Conservation (phyloP, 1,140 invertebrate genomes). For the Oryzaephilus surinamensis region DNA sequence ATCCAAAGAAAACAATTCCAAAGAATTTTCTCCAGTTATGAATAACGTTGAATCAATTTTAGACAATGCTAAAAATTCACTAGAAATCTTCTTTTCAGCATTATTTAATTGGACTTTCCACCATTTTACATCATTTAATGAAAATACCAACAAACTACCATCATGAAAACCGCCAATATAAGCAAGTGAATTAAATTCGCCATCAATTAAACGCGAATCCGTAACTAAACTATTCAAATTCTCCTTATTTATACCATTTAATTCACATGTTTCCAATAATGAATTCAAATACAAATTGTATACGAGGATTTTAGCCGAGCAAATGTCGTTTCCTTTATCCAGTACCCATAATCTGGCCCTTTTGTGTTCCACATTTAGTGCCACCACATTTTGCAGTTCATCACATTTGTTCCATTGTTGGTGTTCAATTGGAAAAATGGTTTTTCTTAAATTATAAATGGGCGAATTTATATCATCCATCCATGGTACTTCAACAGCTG, state of each 20-base stretch:
- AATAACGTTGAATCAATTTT: slow-evolving; percentile 5
- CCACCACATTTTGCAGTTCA: slow-evolving; percentile 23
- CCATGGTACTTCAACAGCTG: slow-evolving; percentile 26
- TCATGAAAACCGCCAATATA: slow-evolving; percentile 19
- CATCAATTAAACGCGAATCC: not conserved
- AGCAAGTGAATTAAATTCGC: slow-evolving; percentile 8
- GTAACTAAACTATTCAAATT: slow-evolving; percentile 4
- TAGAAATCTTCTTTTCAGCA: slow-evolving; percentile 5
- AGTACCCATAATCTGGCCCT: slow-evolving; percentile 26
- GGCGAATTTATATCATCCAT: slow-evolving; percentile 7
- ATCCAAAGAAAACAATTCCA: slow-evolving; percentile 6
- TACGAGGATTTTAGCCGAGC: slow-evolving; percentile 20
- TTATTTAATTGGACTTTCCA: slow-evolving; percentile 9
- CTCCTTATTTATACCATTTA: not conserved
- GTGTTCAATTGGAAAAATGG: slow-evolving; percentile 10
- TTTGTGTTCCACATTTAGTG: slow-evolving; percentile 19
- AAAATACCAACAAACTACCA: slow-evolving; percentile 12
- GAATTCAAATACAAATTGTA: slow-evolving; percentile 19
- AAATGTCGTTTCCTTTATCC: slow-evolving; percentile 19
- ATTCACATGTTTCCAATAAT: not conserved
- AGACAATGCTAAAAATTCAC: slow-evolving; percentile 12
- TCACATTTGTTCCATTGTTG: slow-evolving; percentile 24
- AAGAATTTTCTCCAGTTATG: slow-evolving; percentile 4
- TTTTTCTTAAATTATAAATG: slow-evolving; percentile 1
- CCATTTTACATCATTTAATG: slow-evolving; percentile 7